A percentile compares a stretch with the other conserved stretches of the same genome.
Evolutionary conservation across 2,113 vertebrate genomes (phyloP).

Genomic region (Monarcha castaneiventris): DNA sequence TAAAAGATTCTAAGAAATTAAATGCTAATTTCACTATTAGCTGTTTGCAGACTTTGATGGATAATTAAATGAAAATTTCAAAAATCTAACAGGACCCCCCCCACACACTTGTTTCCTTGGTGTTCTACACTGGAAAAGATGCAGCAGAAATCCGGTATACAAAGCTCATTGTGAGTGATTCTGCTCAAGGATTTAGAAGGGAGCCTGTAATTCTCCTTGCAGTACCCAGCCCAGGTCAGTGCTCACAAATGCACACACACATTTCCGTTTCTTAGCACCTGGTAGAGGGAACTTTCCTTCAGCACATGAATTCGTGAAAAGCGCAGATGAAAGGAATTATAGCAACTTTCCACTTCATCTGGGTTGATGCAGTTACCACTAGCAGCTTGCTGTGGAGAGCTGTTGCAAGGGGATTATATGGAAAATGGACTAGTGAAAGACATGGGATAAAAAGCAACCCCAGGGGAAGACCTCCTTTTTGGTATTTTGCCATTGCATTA

Average conservation of each 20-base stretch:
- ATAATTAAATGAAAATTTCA: background rate
- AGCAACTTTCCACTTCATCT: conserved; percentile 36
- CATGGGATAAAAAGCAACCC: background rate
- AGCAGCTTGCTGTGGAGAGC: background rate
- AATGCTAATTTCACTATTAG: background rate
- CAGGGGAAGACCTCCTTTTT: background rate
- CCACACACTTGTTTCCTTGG: background rate
- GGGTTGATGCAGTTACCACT: background rate
- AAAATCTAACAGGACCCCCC: accelerated
- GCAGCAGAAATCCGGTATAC: background rate
- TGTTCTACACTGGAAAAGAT: background rate
- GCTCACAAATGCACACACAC: background rate
- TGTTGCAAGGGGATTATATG: background rate
- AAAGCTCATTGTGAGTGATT: background rate
- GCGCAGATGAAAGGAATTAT: conserved; percentile 53
- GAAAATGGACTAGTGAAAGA: conserved; percentile 29
- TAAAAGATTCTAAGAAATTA: background rate
- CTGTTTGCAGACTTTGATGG: background rate
- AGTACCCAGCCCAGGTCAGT: background rate
- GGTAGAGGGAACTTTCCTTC: background rate
- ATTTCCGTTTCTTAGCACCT: conserved; percentile 28
- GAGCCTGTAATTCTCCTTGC: background rate
- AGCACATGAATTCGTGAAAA: background rate
- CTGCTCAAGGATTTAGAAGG: background rate
- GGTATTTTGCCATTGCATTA: conserved; percentile 36